Conservation (phyloP, 2,797 vertebrate species). For the Mormyrus hasselquistii region DNA sequence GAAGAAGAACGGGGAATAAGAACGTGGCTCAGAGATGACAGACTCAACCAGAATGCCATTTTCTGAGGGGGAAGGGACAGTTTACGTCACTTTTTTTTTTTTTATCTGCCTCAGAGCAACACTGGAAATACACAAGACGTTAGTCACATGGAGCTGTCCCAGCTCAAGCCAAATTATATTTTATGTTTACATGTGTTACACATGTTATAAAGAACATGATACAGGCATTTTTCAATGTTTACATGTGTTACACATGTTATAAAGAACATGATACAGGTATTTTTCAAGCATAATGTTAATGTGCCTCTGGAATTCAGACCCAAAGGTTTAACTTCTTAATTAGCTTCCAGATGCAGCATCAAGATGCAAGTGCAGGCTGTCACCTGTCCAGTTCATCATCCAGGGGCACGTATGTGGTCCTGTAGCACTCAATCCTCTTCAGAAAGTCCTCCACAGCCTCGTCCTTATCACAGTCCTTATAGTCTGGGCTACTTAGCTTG, state of each 20-base stretch:
- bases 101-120: neutral
- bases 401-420: conserved; percentile 73
- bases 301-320: neutral
- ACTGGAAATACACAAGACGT: neutral
- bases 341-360: neutral
- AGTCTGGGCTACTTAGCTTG: conserved; percentile 86
- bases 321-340: neutral
- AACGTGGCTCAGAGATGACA: neutral
- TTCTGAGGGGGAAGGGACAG: neutral
- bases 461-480: conserved; percentile 71
- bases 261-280: neutral
- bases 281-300: neutral
- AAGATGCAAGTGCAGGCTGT: conserved; percentile 15
- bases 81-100: neutral
- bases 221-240: neutral
- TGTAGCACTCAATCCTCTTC: conserved; percentile 83
- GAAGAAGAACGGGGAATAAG: neutral
- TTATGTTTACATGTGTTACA: neutral
- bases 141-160: neutral
- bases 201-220: neutral
- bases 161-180: neutral
- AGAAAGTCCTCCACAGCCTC: conserved; percentile 79
- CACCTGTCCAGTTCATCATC: conserved; percentile 79
- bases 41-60: neutral
- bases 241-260: neutral